Evolutionary conservation across 1,140 invertebrate species (phyloP), one percentile per base, ranked within the genome.

Genomic region (Ceratoteleas bidentatus): DNA sequence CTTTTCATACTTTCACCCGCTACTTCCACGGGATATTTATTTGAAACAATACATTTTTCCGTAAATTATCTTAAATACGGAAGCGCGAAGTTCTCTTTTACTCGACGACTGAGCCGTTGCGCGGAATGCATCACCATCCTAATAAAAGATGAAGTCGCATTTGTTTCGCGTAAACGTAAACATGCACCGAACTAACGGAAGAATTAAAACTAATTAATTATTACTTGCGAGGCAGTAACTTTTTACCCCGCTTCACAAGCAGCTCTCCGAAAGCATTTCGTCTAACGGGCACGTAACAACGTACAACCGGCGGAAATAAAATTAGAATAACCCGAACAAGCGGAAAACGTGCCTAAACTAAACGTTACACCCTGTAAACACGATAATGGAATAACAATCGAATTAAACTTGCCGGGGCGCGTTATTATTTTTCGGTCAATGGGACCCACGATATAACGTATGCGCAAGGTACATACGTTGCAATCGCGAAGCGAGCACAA

Each of bases 401-500:
- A n/a, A 11, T 47, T 3, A 16, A 60, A 60, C 36, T 45, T 49
- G n/a, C n/a, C 11, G 32, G 34, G 52, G 50, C 24, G 11, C 33
- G 40, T 58, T 45, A 16, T 50, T 47, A 16, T 60, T 60, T 65
- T 38, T 6, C 43, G 65, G 50, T 58, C 3, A 36, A 36, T 45
- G 33, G 38, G 57, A 58, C 11, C 6, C 52, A 33, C 32, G 38
- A 64, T 32, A 47, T 65, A 57, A 70, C 38, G 24, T 52, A 15
- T 45, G 52, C 47, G 16, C 33, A 62, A 62, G 14, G 15, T 61
- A 54, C 52, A 74, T 38, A 61, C 34, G 45, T 72, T 36, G 60
- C 53, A 61, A 68, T 74, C 43, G 60, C 53, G 6, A 13, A 53
- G 32, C 33, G 52, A 68, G 68, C 32, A 68, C 50, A 52, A 68